These are phyloP conservation scores for Mesocentrotus franciscanus DNA, from an alignment of 53 echinoderm and acorn worm genomes.

Conservation along the genomic window DNA sequence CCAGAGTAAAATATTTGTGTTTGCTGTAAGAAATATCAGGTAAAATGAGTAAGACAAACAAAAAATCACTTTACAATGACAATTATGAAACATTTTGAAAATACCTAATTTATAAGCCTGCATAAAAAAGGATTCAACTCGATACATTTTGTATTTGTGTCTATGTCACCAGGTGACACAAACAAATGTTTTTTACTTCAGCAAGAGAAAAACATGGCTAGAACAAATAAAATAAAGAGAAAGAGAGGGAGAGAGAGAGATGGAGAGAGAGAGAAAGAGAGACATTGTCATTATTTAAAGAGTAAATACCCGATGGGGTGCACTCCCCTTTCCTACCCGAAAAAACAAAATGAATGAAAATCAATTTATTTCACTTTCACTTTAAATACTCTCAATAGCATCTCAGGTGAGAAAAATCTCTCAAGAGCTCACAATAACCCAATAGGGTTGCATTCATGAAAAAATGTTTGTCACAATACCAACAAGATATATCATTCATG, in stretches of 20 bases:
- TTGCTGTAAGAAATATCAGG: no score
- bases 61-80: no score
- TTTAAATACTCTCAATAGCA: neutral
- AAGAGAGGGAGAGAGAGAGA: neutral
- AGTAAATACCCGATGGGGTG: neutral
- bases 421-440: neutral
- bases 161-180: neutral
- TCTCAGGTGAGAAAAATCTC: slow-evolving; percentile 9
- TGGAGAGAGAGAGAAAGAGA: neutral
- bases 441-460: neutral
- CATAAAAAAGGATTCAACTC: neutral
- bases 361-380: slow-evolving; percentile 45
- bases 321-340: neutral
- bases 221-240: neutral
- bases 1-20: no score
- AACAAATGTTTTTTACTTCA: neutral
- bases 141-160: neutral
- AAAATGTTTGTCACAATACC: slow-evolving; percentile 26
- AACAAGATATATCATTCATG: slow-evolving; percentile 43
- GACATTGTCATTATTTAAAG: neutral
- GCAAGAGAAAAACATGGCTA: neutral
- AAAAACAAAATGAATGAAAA: slow-evolving; percentile 40
- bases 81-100: no score
- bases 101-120: neutral
- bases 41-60: no score